Percentiles rank a stretch among this genome's conserved stretches.
Evolutionary conservation across 2,797 vertebrate genomes (phyloP).

Genomic region (Onychomys leucogaster): DNA sequence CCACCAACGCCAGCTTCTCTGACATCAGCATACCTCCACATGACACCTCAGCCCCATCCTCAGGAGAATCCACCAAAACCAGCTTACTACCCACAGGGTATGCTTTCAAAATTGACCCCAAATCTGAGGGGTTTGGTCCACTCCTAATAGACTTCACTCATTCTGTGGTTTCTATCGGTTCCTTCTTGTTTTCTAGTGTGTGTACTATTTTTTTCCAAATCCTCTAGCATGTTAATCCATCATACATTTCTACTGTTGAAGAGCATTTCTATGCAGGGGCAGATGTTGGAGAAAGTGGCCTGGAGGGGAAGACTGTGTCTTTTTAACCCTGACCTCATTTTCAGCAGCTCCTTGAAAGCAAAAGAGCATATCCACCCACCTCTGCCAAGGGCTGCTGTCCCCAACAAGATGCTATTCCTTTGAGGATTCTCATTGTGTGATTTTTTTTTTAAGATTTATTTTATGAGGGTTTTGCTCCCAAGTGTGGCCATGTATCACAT

Average conservation of each 20-base stretch:
- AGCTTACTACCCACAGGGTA: not conserved
- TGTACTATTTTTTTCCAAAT: conserved; percentile 21
- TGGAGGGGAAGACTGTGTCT: not conserved
- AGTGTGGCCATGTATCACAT: not conserved
- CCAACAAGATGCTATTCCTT: not conserved
- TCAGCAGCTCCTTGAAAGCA: not conserved
- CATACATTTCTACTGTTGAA: not conserved
- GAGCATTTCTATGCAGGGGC: not conserved
- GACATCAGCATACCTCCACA: not conserved
- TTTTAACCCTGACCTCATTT: not conserved
- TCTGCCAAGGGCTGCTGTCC: not conserved
- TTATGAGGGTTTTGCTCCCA: not conserved
- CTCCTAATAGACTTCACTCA: not conserved
- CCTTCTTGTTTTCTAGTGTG: not conserved
- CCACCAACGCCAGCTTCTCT: not conserved
- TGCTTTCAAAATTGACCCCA: not conserved
- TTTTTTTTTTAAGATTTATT: not conserved
- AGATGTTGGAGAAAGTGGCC: not conserved
- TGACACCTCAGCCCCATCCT: not conserved
- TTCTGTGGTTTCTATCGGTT: not conserved
- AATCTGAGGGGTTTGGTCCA: not conserved
- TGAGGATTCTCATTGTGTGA: not conserved
- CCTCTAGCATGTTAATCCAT: not conserved
- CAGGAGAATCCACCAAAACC: not conserved
- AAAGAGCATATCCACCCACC: fast-evolving